Percentiles rank a stretch among this genome's conserved stretches.
Conservation (phyloP, 2,888 invertebrate genomes). For the Tricholauxania praeusta region DNA sequence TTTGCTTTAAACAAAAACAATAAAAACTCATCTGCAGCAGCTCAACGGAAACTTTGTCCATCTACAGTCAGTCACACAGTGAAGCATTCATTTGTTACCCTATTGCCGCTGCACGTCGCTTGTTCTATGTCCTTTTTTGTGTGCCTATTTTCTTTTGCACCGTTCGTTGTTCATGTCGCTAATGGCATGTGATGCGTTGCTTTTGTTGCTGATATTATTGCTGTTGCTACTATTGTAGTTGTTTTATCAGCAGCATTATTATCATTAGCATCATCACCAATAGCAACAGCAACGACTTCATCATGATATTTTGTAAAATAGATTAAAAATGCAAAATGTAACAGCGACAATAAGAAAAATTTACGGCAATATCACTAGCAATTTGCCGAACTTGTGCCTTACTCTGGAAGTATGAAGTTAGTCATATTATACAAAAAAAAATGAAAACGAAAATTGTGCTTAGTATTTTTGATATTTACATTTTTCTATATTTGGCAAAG, state of each 20-base stretch:
- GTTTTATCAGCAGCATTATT: slow-evolving; percentile 6
- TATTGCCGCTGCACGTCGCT: not conserved
- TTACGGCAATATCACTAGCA: not conserved
- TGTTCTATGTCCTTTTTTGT: slow-evolving; percentile 8
- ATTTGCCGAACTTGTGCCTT: not conserved
- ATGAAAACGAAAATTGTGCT: too few relatives aligned
- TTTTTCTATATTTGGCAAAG: too few relatives aligned
- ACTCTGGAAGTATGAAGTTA: not conserved
- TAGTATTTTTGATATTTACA: too few relatives aligned
- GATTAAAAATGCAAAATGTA: slow-evolving; percentile 43
- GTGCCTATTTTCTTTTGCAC: not conserved
- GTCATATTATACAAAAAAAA: not conserved
- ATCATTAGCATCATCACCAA: too few relatives aligned
- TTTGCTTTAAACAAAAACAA: not conserved
- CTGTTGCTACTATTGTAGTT: slow-evolving; percentile 15
- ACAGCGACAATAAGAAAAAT: slow-evolving; percentile 42
- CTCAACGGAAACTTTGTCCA: slow-evolving; percentile 4
- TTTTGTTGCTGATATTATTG: slow-evolving; percentile 22
- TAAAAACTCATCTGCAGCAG: not conserved
- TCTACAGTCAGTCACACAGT: not conserved
- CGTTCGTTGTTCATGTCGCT: slow-evolving; percentile 11
- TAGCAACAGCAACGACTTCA: too few relatives aligned
- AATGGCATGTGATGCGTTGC: slow-evolving; percentile 12
- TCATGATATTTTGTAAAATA: slow-evolving; percentile 21
- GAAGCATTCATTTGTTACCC: slow-evolving; percentile 5